Base-by-base conservation (phyloP, 2,797 vertebrate species). In the Phylloscopus collybita region DNA sequence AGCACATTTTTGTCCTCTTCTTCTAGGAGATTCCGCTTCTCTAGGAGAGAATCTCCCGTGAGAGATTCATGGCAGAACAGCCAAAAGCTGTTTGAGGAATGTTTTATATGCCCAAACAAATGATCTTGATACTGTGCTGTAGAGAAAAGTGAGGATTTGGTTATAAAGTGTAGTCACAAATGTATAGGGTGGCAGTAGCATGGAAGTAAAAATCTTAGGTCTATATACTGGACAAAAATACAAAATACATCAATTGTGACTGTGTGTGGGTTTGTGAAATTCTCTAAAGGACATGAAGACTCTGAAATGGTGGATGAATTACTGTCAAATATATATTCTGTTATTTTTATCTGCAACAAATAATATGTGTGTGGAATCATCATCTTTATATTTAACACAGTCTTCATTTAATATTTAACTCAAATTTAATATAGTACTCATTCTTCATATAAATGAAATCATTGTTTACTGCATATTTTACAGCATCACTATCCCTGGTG, bases 331-430 rank as follows among this genome's bases (percentile, higher is more conserved):
- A 13, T 61, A 20, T 59, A 83, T 66, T 80, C 38, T 49, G 69
- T 93, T 95, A 53, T 89, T 95, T 96, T 95, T 93, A 49, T 89
- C 83, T 59, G 75, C 84, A 90, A 62, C 57, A 80, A 94, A 85
- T 82, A 49, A 71, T 87, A 74, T 13, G 5, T 69, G 38, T 85
- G 54, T 92, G 34, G 47, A 94, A 86, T 93, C 69, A 80, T 90
- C 61, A 80, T 91, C 72, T 96, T 92, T 94, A 90, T 96, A 88
- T 95, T 94, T 88, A 92, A 93, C 79, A 47, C 29, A 29, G 45
- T 86, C 61, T 83, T 94, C 79, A 87, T 94, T 95, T 93, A 96
- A 95, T 96, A 94, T 95, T 96, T 95, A 95, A 72, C 57, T 80
- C 47, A 85, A 88, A 90, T 91, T 70, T 88, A 80, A 89, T 92